Evolutionary conservation across 2,888 invertebrate species (phyloP), one percentile per base, ranked within the genome.

Genomic region (Tiliacea citrago): DNA sequence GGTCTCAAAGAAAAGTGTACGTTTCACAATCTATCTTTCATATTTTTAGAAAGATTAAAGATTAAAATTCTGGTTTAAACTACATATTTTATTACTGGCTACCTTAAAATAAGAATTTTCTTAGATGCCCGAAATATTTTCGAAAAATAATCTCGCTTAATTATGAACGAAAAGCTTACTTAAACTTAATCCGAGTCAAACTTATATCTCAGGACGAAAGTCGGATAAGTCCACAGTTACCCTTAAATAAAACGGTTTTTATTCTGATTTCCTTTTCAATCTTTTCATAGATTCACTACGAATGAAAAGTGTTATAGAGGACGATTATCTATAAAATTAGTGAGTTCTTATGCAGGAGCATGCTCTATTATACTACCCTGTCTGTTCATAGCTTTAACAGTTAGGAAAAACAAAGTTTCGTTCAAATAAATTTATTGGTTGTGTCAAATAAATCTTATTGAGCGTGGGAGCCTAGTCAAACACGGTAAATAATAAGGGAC

Each of bases 361-460:
- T 69, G 84, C 61, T 58, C 58, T 55, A 53, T 68, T 62, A 67
- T 49, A 16, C 63, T 35, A 71, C 18, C 57, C 10, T 24, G 77
- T 63, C 61, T 72, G 66, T 73, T 65, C 73, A 73, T 55, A 73
- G 79, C 71, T 78, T 77, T 82, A 78, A 77, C 65, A 73, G 66
- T 66, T 45, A 76, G 61, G 65, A 77, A 79, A 81, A 78, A 69
- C 74, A 77, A 82, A 77, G 72, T 79, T 77, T 73, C 42, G 55
- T 73, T 72, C 65, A 74, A 81, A 84, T 82, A 84, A 86, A 83
- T 82, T 74, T 76, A 83, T 81, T 75, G 77, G 49, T 68, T 68
- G 67, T 61, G 58, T 35, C 29, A 55, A 69, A 77, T 85, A 85
- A 83, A 83, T 81, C 58, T 73, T 68, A 77, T 58, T 74, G 65